Evolutionary conservation across 2,113 vertebrate genomes (phyloP).

Genomic region (Lophius piscatorius): DNA sequence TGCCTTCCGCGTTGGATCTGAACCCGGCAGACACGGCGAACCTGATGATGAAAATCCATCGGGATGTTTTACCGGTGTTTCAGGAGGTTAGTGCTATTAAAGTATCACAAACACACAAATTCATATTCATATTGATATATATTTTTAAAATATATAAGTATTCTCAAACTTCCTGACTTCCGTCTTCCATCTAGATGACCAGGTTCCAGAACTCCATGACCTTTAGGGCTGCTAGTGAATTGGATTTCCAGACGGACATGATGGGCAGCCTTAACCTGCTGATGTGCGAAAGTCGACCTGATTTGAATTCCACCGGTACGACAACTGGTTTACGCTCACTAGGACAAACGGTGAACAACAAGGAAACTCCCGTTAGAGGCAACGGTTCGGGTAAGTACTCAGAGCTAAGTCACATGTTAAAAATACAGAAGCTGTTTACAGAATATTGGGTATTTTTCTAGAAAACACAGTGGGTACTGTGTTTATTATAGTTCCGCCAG

Average conservation of each 20-base stretch:
- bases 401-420: no score
- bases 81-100: slow-evolving; percentile 60
- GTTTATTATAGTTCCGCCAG: no score
- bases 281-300: slow-evolving; percentile 60
- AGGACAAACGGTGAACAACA: slow-evolving; percentile 7
- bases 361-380: slow-evolving; percentile 1
- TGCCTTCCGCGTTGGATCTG: slow-evolving; percentile 29
- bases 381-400: slow-evolving; percentile 71
- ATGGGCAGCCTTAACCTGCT: slow-evolving; percentile 67
- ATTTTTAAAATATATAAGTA: no score
- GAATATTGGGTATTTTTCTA: neutral
- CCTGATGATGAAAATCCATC: slow-evolving; percentile 43
- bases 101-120: neutral
- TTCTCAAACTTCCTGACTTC: neutral
- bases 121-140: no score
- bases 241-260: slow-evolving; percentile 68
- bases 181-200: slow-evolving; percentile 40
- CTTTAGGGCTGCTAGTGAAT: slow-evolving; percentile 38
- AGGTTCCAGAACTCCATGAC: slow-evolving; percentile 50
- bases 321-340: slow-evolving; percentile 15
- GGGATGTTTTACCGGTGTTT: slow-evolving; percentile 51
- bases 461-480: no score
- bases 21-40: neutral
- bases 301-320: slow-evolving; percentile 49
- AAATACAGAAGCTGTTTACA: neutral